Conservation (phyloP, 2,113 vertebrate species). For the Acrocephalus arundinaceus region DNA sequence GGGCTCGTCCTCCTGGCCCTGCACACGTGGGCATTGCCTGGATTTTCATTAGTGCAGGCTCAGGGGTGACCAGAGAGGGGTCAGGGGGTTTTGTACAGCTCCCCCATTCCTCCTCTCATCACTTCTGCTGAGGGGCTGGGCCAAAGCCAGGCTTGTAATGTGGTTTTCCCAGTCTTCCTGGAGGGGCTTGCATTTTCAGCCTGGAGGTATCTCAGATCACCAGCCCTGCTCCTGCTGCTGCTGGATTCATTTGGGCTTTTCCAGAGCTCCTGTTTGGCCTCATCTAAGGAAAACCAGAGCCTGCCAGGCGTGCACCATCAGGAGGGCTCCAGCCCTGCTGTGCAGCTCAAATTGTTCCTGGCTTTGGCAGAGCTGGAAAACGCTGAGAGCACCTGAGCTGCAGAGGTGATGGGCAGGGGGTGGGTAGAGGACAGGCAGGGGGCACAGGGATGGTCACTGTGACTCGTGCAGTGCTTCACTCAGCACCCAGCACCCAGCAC, state of each 20-base stretch:
- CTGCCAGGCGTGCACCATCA: accelerated
- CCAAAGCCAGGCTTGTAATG: background rate
- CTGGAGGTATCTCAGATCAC: background rate
- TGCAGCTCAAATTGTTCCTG: background rate
- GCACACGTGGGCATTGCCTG: accelerated
- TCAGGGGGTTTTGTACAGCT: background rate
- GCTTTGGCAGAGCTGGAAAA: background rate
- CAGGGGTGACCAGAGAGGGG: background rate
- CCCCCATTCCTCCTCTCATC: accelerated
- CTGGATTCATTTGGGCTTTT: background rate
- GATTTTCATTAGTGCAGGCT: background rate
- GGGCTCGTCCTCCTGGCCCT: background rate
- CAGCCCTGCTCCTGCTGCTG: background rate
- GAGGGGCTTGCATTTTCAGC: background rate
- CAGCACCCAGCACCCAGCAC: background rate
- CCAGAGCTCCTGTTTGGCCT: background rate
- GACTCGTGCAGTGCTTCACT: background rate
- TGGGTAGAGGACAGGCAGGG: background rate
- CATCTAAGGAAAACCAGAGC: background rate
- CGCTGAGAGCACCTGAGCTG: background rate
- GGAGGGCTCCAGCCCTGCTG: background rate
- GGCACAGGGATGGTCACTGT: background rate
- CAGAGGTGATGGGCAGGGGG: background rate
- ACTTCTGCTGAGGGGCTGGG: accelerated
- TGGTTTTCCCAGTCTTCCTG: background rate